Percentiles rank a stretch among this genome's conserved stretches.
Conservation (phyloP, 2,888 invertebrate species). For the Masnerella sp. region DNA sequence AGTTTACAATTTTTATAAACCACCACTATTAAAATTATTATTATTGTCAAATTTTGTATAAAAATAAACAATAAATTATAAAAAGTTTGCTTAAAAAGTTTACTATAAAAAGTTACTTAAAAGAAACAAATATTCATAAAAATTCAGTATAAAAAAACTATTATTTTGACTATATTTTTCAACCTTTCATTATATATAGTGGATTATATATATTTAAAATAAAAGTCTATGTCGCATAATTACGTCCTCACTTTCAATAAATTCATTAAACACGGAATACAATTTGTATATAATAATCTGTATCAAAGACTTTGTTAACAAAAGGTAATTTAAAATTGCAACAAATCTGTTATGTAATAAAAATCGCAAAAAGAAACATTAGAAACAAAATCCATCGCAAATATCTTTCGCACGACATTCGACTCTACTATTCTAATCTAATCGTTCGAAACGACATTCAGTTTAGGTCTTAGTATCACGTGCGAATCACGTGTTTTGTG, state of each 20-base stretch:
- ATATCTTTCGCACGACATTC: constrained; percentile 34
- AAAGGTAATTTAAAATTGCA: not conserved
- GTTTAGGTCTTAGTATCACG: constrained; percentile 29
- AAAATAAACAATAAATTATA: constrained; percentile 1
- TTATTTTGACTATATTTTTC: not conserved
- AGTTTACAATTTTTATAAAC: too few species aligned
- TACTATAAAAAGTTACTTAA: too few species aligned
- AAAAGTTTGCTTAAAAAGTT: not conserved
- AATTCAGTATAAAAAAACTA: not conserved
- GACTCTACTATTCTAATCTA: constrained; percentile 32
- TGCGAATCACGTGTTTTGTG: constrained; percentile 29
- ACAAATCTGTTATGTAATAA: not conserved
- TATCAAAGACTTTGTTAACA: not conserved
- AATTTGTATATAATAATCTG: not conserved
- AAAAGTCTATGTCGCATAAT: constrained; percentile 43
- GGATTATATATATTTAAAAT: constrained; percentile 10
- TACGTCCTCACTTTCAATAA: constrained; percentile 5
- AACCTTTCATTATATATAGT: constrained; percentile 22
- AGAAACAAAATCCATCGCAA: not conserved
- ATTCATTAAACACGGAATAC: constrained; percentile 6
- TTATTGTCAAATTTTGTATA: constrained; percentile 3
- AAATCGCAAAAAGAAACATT: not conserved
- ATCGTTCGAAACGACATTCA: constrained; percentile 29
- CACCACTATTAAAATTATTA: too few species aligned
- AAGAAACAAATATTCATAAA: too few species aligned